Conservation (phyloP, 2,888 invertebrate genomes). For the Eristalis intricaria region DNA sequence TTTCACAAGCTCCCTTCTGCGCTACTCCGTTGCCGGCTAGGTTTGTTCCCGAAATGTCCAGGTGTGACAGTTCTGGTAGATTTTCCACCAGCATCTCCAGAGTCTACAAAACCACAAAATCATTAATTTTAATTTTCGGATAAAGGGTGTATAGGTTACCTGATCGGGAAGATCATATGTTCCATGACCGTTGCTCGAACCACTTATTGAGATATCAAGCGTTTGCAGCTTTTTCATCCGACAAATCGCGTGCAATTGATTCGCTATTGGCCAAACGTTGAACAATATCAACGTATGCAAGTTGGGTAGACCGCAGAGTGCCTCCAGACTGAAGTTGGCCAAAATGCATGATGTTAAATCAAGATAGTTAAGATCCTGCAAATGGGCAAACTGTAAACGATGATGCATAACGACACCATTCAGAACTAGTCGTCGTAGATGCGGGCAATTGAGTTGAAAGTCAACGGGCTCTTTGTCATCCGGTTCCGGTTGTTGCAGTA, state of each 20-base stretch:
- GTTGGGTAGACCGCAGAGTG: slow-evolving; percentile 84
- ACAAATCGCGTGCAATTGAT: slow-evolving; percentile 84
- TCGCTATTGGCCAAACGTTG: slow-evolving; percentile 86
- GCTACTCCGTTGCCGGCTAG: slow-evolving; percentile 93
- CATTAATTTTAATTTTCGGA: not conserved
- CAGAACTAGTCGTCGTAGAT: slow-evolving; percentile 79
- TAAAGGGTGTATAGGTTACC: slow-evolving; percentile 76
- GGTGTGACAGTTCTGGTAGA: slow-evolving; percentile 88
- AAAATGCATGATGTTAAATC: slow-evolving; percentile 80
- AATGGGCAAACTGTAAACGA: slow-evolving; percentile 78
- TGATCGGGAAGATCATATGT: slow-evolving; percentile 89
- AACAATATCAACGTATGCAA: slow-evolving; percentile 90
- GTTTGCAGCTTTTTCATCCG: slow-evolving; percentile 84
- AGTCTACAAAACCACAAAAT: slow-evolving; percentile 73
- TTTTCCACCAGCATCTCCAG: slow-evolving; percentile 87
- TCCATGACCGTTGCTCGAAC: slow-evolving; percentile 85
- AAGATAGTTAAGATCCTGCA: slow-evolving; percentile 78
- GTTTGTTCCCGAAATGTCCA: slow-evolving; percentile 98
- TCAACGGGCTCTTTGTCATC: slow-evolving; percentile 84
- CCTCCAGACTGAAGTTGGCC: slow-evolving; percentile 80
- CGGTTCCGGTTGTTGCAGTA: slow-evolving; percentile 83
- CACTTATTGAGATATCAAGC: slow-evolving; percentile 92
- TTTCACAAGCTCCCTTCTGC: slow-evolving; percentile 81
- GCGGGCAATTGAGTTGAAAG: slow-evolving; percentile 82
- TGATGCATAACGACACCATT: slow-evolving; percentile 80